phyloP scores from a whole-genome alignment of 2,797 vertebrate species.

The Eurystomus glaucurus region DNA sequence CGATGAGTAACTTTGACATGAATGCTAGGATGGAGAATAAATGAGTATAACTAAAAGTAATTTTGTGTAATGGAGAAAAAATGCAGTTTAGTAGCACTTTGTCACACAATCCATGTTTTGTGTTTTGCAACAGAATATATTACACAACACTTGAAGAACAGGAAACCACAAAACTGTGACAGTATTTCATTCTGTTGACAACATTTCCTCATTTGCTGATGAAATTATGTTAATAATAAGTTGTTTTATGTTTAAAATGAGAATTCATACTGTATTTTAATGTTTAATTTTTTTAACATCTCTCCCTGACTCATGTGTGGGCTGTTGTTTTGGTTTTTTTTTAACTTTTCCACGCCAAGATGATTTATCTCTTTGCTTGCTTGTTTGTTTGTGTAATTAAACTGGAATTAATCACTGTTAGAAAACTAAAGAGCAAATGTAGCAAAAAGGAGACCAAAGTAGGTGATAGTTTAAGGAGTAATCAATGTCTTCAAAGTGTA shows the following conservation, averaged over 20 bases:
- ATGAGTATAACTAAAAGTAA: background rate
- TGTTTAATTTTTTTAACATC: background rate
- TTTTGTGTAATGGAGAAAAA: background rate
- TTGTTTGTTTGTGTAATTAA: slow-evolving; percentile 59
- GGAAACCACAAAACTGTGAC: background rate
- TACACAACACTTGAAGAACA: background rate
- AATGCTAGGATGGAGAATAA: background rate
- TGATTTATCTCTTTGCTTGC: slow-evolving; percentile 63
- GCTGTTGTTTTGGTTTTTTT: background rate
- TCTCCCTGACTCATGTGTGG: background rate
- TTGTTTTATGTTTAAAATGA: background rate
- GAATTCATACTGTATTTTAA: background rate
- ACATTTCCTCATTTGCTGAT: background rate
- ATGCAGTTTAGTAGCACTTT: background rate
- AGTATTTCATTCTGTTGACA: background rate
- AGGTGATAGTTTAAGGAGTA: background rate
- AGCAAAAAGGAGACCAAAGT: slow-evolving; percentile 28
- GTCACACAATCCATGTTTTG: background rate
- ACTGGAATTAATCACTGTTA: slow-evolving; percentile 46
- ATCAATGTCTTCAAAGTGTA: slow-evolving; percentile 23
- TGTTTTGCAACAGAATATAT: background rate
- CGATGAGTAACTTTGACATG: background rate
- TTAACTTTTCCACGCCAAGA: background rate
- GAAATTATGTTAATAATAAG: background rate
- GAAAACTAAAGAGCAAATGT: slow-evolving; percentile 41